These are phyloP conservation scores for Anoura caudifer DNA, from an alignment of 2,113 vertebrate genomes.

Conservation along the genomic window DNA sequence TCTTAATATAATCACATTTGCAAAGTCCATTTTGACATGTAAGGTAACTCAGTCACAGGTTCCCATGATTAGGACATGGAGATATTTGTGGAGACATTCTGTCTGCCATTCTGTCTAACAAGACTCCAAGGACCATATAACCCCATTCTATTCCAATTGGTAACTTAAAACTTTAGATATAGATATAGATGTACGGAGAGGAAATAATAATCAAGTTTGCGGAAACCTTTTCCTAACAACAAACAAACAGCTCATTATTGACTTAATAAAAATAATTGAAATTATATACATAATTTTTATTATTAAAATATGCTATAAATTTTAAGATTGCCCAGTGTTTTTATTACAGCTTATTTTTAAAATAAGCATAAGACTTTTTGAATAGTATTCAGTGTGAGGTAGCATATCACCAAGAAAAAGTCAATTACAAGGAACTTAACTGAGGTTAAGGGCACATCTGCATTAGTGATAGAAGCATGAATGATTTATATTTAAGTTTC, in stretches of 20 bases:
- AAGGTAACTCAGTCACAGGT: not conserved
- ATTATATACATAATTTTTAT: not conserved
- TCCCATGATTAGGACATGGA: not conserved
- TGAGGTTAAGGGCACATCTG: not conserved
- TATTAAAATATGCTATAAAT: not conserved
- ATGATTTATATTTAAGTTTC: not conserved
- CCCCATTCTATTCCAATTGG: not conserved
- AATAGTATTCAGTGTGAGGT: not conserved
- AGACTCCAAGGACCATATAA: not conserved
- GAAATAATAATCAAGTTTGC: not conserved
- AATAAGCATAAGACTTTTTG: not conserved
- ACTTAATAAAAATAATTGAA: not conserved
- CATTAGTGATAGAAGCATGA: not conserved
- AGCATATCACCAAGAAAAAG: not conserved
- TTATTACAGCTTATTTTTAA: not conserved
- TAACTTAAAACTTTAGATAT: not conserved
- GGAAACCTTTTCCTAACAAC: not conserved
- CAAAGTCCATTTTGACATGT: not conserved
- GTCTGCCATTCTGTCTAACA: not conserved
- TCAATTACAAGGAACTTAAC: not conserved
- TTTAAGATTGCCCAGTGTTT: not conserved
- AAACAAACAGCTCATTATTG: not conserved
- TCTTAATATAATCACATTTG: not conserved
- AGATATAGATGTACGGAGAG: not conserved
- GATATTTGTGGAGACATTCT: not conserved